phyloP scores from a whole-genome alignment of 2,797 vertebrate species.

The Limnodromus scolopaceus region DNA sequence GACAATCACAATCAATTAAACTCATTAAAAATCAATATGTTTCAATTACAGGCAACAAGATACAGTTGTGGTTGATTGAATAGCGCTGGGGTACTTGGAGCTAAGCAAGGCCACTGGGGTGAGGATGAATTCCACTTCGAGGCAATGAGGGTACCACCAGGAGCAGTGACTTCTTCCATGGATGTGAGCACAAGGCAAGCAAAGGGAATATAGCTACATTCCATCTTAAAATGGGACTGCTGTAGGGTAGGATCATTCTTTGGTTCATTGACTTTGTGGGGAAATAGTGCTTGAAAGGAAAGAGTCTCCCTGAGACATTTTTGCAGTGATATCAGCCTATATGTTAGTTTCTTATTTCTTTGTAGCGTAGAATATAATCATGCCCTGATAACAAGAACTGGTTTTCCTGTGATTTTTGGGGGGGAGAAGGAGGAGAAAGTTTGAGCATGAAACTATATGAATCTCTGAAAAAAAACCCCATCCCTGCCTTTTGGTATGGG shows the following conservation, averaged over 20 bases:
- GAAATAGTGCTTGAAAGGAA: not conserved
- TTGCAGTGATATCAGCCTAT: not conserved
- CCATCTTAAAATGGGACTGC: not conserved
- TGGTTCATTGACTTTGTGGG: not conserved
- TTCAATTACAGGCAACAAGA: conserved; percentile 10
- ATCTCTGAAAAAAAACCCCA: not conserved
- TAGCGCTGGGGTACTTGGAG: not conserved
- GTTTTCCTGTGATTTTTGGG: not conserved
- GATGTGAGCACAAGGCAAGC: accelerated
- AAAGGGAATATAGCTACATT: not conserved
- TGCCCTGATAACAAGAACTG: not conserved
- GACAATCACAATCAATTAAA: conserved; percentile 54
- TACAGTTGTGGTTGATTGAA: not conserved
- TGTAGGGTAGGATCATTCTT: not conserved
- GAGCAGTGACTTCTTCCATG: not conserved
- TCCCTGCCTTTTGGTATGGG: not conserved
- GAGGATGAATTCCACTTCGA: not conserved
- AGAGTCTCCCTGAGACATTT: not conserved
- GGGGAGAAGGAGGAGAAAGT: not conserved
- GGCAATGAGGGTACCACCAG: not conserved
- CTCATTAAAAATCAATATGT: conserved; percentile 64
- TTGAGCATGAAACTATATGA: not conserved
- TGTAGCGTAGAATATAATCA: not conserved
- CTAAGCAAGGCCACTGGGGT: not conserved
- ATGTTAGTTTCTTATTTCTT: not conserved